A percentile compares a stretch with the other conserved stretches of the same genome.
phyloP scores from a whole-genome alignment of 2,888 invertebrate species.

The Bugula neritina region DNA sequence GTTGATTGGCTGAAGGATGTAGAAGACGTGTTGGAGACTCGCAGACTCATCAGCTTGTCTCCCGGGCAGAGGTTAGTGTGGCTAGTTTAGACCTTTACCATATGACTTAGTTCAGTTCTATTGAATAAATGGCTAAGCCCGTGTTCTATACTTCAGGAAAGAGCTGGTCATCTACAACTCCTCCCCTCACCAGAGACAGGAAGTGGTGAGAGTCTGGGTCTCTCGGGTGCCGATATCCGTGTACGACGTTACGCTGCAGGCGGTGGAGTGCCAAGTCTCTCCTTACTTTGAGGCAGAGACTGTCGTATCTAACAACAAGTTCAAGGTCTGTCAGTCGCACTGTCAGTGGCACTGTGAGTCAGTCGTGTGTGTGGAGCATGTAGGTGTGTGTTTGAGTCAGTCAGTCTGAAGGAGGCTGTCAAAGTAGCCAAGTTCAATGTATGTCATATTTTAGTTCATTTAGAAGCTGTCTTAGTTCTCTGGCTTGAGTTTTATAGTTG shows the following conservation, averaged over 20 bases:
- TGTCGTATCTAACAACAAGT: neutral
- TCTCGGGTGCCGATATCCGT: slow-evolving; percentile 5
- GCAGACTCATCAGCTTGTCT: neutral
- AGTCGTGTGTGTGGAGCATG: too few species aligned
- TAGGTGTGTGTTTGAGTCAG: too few species aligned
- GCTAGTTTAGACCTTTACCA: too few species aligned
- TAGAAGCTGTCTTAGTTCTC: too few species aligned
- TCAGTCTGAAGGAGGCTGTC: too few species aligned
- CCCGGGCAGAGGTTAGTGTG: neutral
- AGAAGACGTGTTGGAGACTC: neutral
- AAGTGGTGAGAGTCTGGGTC: slow-evolving; percentile 14
- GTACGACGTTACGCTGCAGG: neutral
- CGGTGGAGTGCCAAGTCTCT: slow-evolving; percentile 7
- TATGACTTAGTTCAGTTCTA: too few species aligned
- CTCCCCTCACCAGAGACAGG: slow-evolving; percentile 15
- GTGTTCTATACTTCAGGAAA: too few species aligned
- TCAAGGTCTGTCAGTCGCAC: neutral
- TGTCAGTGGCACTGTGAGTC: too few species aligned
- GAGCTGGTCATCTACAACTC: slow-evolving; percentile 24
- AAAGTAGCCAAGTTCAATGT: too few species aligned
- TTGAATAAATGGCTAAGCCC: too few species aligned
- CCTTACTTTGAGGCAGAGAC: neutral
- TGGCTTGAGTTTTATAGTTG: too few species aligned
- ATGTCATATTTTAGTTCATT: too few species aligned
- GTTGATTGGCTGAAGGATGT: slow-evolving; percentile 11